Evolutionary conservation across 2,113 vertebrate genomes (phyloP).

Genomic region (Naja naja): DNA sequence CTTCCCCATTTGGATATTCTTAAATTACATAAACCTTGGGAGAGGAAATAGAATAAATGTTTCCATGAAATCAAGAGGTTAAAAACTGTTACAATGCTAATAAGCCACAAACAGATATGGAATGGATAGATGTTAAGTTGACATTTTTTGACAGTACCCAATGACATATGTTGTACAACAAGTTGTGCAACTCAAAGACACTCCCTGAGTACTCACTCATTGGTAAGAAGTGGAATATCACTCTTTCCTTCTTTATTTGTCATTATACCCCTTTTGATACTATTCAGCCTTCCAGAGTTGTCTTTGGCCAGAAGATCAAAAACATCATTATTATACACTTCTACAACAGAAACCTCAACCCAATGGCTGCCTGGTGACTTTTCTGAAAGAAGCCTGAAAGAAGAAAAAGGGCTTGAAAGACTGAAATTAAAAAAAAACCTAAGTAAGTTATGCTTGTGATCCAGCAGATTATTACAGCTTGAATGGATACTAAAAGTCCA

Average conservation of each 20-base stretch:
- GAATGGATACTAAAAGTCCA: conserved; percentile 14
- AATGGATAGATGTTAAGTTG: not conserved
- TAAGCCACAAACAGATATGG: not conserved
- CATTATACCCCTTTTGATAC: conserved; percentile 69
- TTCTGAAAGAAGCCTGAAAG: conserved; percentile 78
- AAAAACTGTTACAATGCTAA: not conserved
- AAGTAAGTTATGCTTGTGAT: conserved; percentile 32
- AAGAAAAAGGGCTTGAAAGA: not conserved
- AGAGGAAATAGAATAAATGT: not conserved
- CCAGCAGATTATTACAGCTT: not conserved
- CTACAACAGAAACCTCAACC: conserved; percentile 80
- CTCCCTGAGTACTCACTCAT: conserved; percentile 67
- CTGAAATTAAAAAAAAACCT: not conserved
- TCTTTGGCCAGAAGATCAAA: conserved; percentile 83
- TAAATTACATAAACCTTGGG: not conserved
- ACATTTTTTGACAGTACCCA: not conserved
- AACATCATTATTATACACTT: conserved; percentile 85
- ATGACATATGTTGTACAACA: not conserved
- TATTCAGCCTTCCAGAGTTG: conserved; percentile 42
- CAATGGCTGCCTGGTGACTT: conserved; percentile 67
- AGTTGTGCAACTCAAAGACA: not conserved
- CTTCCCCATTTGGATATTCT: not conserved
- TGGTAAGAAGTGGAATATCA: conserved; percentile 66
- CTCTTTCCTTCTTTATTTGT: conserved; percentile 72
- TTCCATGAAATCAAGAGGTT: not conserved